phyloP scores from a whole-genome alignment of 2,113 vertebrate genomes.

The Gadus macrocephalus region DNA sequence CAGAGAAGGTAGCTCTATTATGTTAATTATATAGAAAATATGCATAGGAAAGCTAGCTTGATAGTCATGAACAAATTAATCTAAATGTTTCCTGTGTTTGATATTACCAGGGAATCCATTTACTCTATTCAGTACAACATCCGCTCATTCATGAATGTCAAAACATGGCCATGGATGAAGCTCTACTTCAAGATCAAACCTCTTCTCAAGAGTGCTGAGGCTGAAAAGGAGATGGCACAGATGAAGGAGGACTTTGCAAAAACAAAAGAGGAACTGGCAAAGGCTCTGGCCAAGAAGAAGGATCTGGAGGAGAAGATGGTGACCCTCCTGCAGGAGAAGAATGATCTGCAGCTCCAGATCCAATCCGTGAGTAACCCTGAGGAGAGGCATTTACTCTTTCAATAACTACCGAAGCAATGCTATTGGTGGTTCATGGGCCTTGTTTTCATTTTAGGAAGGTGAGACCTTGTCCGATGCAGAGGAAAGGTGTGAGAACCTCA shows the following conservation, averaged over 20 bases:
- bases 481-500: conserved; percentile 60
- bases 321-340: conserved; percentile 53
- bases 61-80: background rate
- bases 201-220: conserved; percentile 23
- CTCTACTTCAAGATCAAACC: conserved; percentile 61
- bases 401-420: background rate
- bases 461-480: conserved; percentile 59
- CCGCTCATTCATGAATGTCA: conserved; percentile 37
- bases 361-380: conserved; percentile 45
- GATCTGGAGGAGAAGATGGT: conserved; percentile 49
- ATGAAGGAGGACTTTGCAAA: conserved; percentile 75
- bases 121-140: conserved; percentile 81
- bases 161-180: conserved; percentile 65
- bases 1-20: conserved; percentile 73
- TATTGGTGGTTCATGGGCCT: background rate
- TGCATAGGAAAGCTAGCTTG: background rate
- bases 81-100: background rate
- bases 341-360: conserved; percentile 52
- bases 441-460: conserved; percentile 34
- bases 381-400: background rate
- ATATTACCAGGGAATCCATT: conserved; percentile 66
- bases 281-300: conserved; percentile 56
- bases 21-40: background rate
- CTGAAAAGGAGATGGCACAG: conserved; percentile 58
- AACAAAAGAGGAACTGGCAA: conserved; percentile 75